Conservation (phyloP, 2,888 invertebrate genomes). For the Marronus borbonicus region DNA sequence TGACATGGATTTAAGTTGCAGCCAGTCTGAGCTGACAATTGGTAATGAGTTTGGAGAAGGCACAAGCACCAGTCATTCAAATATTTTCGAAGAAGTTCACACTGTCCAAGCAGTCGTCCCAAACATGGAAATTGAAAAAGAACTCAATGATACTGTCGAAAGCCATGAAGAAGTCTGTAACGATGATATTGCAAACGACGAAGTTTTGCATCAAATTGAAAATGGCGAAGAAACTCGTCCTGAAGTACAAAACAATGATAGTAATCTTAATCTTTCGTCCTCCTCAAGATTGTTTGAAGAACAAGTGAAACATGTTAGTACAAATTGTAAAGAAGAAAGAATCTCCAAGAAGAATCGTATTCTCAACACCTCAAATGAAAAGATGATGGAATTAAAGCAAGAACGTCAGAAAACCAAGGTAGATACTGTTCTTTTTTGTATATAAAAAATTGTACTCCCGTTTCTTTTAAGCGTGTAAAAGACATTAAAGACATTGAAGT, state of each 20-base stretch:
- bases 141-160: too few species aligned
- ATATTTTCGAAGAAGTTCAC: not conserved
- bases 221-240: not conserved
- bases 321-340: not conserved
- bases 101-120: not conserved
- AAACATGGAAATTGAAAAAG: not conserved
- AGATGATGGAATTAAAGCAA: not conserved
- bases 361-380: not conserved
- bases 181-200: too few species aligned
- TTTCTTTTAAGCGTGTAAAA: constrained; percentile 22
- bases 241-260: not conserved
- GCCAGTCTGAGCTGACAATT: not conserved
- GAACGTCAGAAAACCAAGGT: constrained; percentile 35
- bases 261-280: too few species aligned
- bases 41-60: constrained; percentile 1
- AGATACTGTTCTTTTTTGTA: not conserved
- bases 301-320: not conserved
- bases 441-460: not conserved
- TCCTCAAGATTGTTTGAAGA: too few species aligned
- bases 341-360: not conserved
- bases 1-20: constrained; percentile 2
- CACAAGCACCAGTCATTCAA: not conserved
- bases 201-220: too few species aligned
- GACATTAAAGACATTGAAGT: constrained; percentile 5
- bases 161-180: too few species aligned